These are phyloP conservation scores for Hypotaenidia okinawae DNA, from an alignment of 2,797 vertebrate species.

Conservation along the genomic window DNA sequence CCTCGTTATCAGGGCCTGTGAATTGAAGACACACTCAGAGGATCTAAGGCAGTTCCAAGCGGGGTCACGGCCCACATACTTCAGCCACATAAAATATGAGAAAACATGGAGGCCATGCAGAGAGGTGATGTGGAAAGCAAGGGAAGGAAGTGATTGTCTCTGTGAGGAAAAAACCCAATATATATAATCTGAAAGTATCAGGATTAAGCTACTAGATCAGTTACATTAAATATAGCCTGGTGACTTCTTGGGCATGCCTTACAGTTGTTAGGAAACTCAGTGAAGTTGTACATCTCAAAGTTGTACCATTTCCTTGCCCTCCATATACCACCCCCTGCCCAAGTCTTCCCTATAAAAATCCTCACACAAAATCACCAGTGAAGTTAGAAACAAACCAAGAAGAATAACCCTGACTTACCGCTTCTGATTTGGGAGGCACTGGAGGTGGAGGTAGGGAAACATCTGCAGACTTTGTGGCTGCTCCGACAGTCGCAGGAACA, in stretches of 20 bases:
- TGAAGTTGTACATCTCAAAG: neutral
- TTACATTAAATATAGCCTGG: neutral
- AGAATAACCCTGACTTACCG: conserved; percentile 85
- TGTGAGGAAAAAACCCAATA: neutral
- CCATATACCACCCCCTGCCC: no score
- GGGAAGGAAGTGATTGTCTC: neutral
- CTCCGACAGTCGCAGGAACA: conserved; percentile 74
- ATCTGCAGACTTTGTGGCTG: conserved; percentile 82
- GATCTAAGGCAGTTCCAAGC: neutral
- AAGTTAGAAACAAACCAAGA: neutral
- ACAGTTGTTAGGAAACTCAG: neutral
- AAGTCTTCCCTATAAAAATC: neutral
- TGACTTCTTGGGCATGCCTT: neutral
- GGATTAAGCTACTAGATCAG: neutral
- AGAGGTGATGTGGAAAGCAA: neutral
- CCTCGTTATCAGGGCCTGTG: neutral
- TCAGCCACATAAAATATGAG: neutral
- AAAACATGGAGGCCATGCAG: neutral
- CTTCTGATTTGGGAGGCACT: conserved; percentile 99
- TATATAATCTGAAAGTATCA: neutral
- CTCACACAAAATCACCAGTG: neutral
- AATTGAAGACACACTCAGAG: neutral
- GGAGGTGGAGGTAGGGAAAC: conserved; percentile 91
- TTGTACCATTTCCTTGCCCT: neutral
- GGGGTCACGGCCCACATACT: neutral